phyloP scores from a whole-genome alignment of 1,140 invertebrate species.

The Eumaeus atala region DNA sequence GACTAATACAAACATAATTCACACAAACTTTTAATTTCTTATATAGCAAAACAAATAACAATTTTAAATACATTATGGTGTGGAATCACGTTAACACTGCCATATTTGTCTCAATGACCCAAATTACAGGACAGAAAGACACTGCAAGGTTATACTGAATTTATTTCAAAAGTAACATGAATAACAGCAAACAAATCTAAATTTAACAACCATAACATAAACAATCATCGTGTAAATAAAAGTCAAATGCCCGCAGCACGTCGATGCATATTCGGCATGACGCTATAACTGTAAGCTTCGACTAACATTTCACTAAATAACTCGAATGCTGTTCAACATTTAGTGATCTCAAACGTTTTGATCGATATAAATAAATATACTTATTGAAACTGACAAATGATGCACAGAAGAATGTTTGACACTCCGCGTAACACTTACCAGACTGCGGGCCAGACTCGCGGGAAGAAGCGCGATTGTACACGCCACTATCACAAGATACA shows the following conservation, averaged over 20 bases:
- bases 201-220: constrained; percentile 65
- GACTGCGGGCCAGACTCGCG: constrained; percentile 73
- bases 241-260: constrained; percentile 36
- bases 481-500: constrained; percentile 73
- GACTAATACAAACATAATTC: neutral
- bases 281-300: constrained; percentile 39
- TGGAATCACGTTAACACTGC: constrained; percentile 23
- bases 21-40: neutral
- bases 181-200: constrained; percentile 46
- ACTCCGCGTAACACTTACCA: constrained; percentile 42
- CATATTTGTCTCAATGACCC: constrained; percentile 62
- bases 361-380: constrained; percentile 49
- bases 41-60: neutral
- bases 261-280: constrained; percentile 47
- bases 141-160: constrained; percentile 53
- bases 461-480: constrained; percentile 75
- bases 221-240: constrained; percentile 57
- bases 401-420: constrained; percentile 13
- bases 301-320: constrained; percentile 45
- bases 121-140: constrained; percentile 56
- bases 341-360: constrained; percentile 27
- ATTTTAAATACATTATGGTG: neutral
- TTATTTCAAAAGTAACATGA: neutral
- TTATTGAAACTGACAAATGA: constrained; percentile 33
- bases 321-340: constrained; percentile 43